phyloP scores from a whole-genome alignment of 1,140 invertebrate species.

The Cydia splendana region DNA sequence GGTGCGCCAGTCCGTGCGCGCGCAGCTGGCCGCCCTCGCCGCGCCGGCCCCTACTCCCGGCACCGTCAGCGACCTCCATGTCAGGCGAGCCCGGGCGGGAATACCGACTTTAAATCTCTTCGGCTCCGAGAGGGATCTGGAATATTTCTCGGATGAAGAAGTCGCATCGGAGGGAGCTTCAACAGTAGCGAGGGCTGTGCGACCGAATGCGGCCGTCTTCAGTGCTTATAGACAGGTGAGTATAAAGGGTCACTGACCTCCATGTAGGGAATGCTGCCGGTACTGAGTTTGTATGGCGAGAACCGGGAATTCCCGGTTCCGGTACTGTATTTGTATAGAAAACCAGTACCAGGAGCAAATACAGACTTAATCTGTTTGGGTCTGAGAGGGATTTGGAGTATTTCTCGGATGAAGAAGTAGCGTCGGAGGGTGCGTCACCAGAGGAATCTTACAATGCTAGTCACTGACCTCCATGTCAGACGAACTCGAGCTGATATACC shows the following conservation, averaged over 20 bases:
- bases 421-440: no score
- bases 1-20: constrained; percentile 67
- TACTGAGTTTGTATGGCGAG: no score
- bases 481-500: neutral
- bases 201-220: constrained; percentile 66
- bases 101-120: constrained; percentile 77
- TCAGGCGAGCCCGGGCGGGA: constrained; percentile 51
- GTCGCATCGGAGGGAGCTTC: constrained; percentile 57
- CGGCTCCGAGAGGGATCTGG: constrained; percentile 82
- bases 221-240: constrained; percentile 69
- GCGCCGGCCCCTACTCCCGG: constrained; percentile 52
- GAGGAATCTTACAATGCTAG: neutral
- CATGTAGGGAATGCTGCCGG: no score
- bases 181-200: constrained; percentile 58
- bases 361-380: constrained; percentile 82
- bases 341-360: no score
- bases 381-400: constrained; percentile 83
- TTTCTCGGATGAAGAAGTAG: constrained; percentile 80
- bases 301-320: no score
- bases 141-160: constrained; percentile 82
- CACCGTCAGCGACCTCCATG: constrained; percentile 66
- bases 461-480: constrained; percentile 60
- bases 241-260: constrained; percentile 52
- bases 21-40: constrained; percentile 51
- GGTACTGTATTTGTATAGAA: no score